A percentile compares a stretch with the other conserved stretches of the same genome.
Conservation (phyloP, 2,113 vertebrate species). For the Callithrix jacchus region DNA sequence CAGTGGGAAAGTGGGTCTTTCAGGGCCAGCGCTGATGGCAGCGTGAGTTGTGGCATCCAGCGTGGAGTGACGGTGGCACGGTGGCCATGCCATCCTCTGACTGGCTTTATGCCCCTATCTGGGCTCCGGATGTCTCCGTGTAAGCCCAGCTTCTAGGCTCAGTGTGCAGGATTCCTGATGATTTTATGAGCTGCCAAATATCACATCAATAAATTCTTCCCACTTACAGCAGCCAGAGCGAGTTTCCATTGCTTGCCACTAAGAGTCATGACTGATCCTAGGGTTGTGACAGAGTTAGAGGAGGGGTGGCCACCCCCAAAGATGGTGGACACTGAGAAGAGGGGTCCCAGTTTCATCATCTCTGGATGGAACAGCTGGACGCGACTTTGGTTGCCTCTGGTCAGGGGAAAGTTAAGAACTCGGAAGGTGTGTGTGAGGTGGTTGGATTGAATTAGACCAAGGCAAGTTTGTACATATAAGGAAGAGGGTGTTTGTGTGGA, state of each 20-base stretch:
- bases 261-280: accelerated
- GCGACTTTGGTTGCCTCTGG: neutral
- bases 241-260: neutral
- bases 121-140: neutral
- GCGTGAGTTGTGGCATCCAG: neutral
- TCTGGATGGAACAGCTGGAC: neutral
- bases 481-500: accelerated
- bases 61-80: neutral
- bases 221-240: neutral
- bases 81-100: neutral
- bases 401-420: too few species aligned
- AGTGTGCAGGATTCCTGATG: neutral
- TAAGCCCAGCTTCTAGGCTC: neutral
- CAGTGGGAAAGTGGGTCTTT: neutral
- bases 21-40: neutral
- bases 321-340: neutral
- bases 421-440: neutral
- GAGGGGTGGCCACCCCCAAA: neutral
- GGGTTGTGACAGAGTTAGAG: neutral
- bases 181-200: accelerated
- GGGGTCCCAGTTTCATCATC: accelerated
- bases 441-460: neutral
- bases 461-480: too few species aligned
- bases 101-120: neutral
- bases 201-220: neutral